Evolutionary conservation across 1,140 invertebrate genomes (phyloP).

Genomic region (Penaeus indicus): DNA sequence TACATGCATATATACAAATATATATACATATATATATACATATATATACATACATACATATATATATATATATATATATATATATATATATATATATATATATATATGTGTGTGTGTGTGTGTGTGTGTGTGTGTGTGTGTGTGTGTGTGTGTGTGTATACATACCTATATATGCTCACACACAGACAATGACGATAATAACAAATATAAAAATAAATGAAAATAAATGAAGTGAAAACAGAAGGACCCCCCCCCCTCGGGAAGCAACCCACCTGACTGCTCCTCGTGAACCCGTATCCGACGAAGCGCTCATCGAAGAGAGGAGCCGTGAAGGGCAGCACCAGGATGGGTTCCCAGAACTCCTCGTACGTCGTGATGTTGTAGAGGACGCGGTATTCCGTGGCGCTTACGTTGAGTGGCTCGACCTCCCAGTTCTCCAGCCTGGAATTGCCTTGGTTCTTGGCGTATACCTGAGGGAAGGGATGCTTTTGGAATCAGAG

Average conservation of each 20-base stretch:
- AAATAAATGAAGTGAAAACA: background rate
- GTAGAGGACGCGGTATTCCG: conserved; percentile 14
- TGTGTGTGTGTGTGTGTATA: too few relatives aligned
- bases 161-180: too few relatives aligned
- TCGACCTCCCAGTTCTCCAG: conserved; percentile 43
- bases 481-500: too few relatives aligned
- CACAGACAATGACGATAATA: too few relatives aligned
- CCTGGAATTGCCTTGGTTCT: conserved; percentile 45
- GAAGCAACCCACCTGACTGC: conserved; percentile 28
- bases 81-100: too few relatives aligned
- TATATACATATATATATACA: too few relatives aligned
- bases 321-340: conserved; percentile 26
- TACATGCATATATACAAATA: too few relatives aligned
- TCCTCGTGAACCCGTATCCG: conserved; percentile 46
- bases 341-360: conserved; percentile 46
- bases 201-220: too few relatives aligned
- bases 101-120: too few relatives aligned
- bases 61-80: too few relatives aligned
- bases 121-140: too few relatives aligned
- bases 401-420: background rate
- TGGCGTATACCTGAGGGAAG: conserved; percentile 26
- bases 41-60: too few relatives aligned
- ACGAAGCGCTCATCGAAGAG: conserved; percentile 45
- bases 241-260: background rate
- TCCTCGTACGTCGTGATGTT: conserved; percentile 50